These are phyloP conservation scores for Ornithoptera priamus DNA, from an alignment of 2,888 invertebrate genomes.

Conservation along the genomic window DNA sequence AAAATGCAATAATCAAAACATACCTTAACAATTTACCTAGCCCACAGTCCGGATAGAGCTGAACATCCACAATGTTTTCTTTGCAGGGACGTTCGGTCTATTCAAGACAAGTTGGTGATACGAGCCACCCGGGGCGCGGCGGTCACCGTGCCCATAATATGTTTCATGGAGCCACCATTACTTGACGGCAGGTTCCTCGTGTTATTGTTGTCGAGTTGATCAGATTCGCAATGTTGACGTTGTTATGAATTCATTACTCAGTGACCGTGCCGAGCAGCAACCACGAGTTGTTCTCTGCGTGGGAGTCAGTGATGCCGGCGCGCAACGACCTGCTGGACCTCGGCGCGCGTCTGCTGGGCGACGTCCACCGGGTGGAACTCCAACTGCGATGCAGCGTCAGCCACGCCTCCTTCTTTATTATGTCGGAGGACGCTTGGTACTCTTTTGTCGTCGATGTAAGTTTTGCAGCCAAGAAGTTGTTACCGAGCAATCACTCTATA, in stretches of 20 bases:
- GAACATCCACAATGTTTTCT: no score
- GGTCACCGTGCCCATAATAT: constrained; percentile 48
- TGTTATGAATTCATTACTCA: neutral
- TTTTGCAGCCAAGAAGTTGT: neutral
- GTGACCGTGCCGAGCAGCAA: constrained; percentile 8
- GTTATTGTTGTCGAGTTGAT: neutral
- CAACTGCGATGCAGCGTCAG: constrained; percentile 44
- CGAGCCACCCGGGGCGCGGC: constrained; percentile 44
- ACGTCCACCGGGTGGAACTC: constrained; percentile 48
- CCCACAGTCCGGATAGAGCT: no score
- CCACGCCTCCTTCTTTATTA: constrained; percentile 57
- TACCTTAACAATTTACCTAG: no score
- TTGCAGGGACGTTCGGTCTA: constrained; percentile 39
- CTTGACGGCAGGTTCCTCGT: constrained; percentile 47
- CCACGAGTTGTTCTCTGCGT: neutral
- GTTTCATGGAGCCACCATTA: constrained; percentile 60
- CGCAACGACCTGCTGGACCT: constrained; percentile 53
- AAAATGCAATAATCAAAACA: no score
- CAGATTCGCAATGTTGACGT: neutral
- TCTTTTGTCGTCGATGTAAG: constrained; percentile 49
- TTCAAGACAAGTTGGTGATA: constrained; percentile 47
- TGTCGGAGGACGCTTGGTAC: constrained; percentile 62
- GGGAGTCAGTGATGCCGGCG: neutral
- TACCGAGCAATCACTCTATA: no score
- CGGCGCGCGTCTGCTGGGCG: constrained; percentile 60